Evolutionary conservation across 2,888 invertebrate species (phyloP).

Genomic region (Cryptophagus acutangulus): DNA sequence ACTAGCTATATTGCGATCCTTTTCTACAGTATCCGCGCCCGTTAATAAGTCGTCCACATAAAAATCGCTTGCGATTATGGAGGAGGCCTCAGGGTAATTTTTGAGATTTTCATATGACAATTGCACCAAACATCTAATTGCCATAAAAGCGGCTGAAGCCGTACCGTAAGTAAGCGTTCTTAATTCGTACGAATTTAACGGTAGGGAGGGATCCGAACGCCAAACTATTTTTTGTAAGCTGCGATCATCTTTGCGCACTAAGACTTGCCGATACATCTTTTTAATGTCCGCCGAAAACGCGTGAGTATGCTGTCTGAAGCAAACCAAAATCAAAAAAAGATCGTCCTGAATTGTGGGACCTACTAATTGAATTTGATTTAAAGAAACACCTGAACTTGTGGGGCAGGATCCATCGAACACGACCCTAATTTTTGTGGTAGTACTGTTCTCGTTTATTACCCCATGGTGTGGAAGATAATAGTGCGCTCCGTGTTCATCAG

Average conservation of each 20-base stretch:
- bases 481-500: too few relatives aligned
- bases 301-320: constrained; percentile 11
- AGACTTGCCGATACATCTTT: constrained; percentile 19
- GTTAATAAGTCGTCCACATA: too few relatives aligned
- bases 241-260: constrained; percentile 10
- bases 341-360: constrained; percentile 19
- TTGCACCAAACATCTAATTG: too few relatives aligned
- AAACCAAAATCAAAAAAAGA: constrained; percentile 14
- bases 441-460: too few relatives aligned
- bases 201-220: constrained; percentile 4
- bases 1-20: too few relatives aligned
- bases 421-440: too few relatives aligned
- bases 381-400: constrained; percentile 14
- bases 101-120: too few relatives aligned
- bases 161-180: constrained; percentile 25
- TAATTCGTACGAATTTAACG: constrained; percentile 17
- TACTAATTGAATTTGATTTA: constrained; percentile 16
- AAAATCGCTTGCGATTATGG: too few relatives aligned
- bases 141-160: too few relatives aligned
- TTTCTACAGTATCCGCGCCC: too few relatives aligned
- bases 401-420: constrained; percentile 19
- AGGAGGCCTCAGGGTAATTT: too few relatives aligned
- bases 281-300: constrained; percentile 15
- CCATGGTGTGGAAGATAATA: too few relatives aligned
- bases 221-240: constrained; percentile 8